phyloP scores from a whole-genome alignment of 2,888 invertebrate species.

The Epinotia ramella region DNA sequence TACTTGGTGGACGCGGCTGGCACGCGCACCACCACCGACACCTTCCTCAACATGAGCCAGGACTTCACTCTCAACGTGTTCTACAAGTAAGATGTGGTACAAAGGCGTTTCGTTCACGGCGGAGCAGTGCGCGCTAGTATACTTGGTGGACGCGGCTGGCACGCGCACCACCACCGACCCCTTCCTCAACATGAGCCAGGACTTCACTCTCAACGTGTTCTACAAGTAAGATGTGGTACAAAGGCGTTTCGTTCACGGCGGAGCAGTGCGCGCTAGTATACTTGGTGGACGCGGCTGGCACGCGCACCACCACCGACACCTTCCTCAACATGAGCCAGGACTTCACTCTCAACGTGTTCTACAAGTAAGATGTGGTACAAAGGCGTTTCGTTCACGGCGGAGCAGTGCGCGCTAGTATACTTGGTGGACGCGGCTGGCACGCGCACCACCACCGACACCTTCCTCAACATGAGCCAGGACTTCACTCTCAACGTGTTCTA shows the following conservation, averaged over 20 bases:
- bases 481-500: constrained; percentile 94
- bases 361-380: constrained; percentile 98
- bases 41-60: too few relatives aligned
- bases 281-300: neutral
- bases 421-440: too few relatives aligned
- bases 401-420: too few relatives aligned
- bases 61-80: constrained; percentile 94
- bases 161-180: constrained; percentile 93
- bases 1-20: too few relatives aligned
- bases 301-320: constrained; percentile 93
- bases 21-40: too few relatives aligned
- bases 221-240: constrained; percentile 88
- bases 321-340: constrained; percentile 94
- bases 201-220: constrained; percentile 93
- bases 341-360: too few relatives aligned
- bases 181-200: constrained; percentile 93
- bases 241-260: constrained; percentile 95
- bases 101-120: constrained; percentile 96
- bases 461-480: constrained; percentile 70
- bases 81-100: constrained; percentile 87
- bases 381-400: constrained; percentile 88
- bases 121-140: constrained; percentile 89
- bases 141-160: neutral
- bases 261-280: constrained; percentile 90
- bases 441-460: too few relatives aligned